These are phyloP conservation scores for Syngnathus scovelli DNA, from an alignment of 2,113 vertebrate species.

Conservation along the genomic window DNA sequence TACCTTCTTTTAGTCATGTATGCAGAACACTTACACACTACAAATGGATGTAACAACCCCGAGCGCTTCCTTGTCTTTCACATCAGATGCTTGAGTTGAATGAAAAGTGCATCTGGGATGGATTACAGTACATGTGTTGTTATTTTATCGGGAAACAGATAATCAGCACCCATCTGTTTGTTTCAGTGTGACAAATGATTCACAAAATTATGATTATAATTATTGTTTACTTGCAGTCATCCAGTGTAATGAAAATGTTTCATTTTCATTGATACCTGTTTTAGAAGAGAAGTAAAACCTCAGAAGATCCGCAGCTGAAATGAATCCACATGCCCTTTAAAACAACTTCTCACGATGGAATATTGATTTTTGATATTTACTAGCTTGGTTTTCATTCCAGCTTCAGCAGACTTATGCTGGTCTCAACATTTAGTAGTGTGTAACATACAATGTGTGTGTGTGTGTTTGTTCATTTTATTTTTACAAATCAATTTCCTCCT, in stretches of 20 bases:
- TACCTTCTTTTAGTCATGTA: slow-evolving; percentile 27
- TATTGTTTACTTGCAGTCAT: too few species aligned
- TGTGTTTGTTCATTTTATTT: not conserved
- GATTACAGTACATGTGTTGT: not conserved
- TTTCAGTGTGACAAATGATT: not conserved
- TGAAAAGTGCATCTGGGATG: not conserved
- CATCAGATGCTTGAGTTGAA: not conserved
- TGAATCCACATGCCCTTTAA: too few species aligned
- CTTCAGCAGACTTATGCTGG: too few species aligned
- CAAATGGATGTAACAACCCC: slow-evolving; percentile 8
- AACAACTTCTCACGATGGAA: not conserved
- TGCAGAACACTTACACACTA: slow-evolving; percentile 42
- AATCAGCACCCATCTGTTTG: not conserved
- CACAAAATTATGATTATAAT: too few species aligned
- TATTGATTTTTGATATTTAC: not conserved
- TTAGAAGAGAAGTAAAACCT: too few species aligned
- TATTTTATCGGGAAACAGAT: not conserved
- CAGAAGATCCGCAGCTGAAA: too few species aligned
- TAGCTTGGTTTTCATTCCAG: not conserved
- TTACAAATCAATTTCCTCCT: too few species aligned
- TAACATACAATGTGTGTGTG: not conserved
- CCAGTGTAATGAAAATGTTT: too few species aligned
- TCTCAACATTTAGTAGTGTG: slow-evolving; percentile 3
- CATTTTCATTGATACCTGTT: too few species aligned
- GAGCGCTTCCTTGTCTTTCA: slow-evolving; percentile 4